phyloP scores from a whole-genome alignment of 2,113 vertebrate species.

The Junco hyemalis region DNA sequence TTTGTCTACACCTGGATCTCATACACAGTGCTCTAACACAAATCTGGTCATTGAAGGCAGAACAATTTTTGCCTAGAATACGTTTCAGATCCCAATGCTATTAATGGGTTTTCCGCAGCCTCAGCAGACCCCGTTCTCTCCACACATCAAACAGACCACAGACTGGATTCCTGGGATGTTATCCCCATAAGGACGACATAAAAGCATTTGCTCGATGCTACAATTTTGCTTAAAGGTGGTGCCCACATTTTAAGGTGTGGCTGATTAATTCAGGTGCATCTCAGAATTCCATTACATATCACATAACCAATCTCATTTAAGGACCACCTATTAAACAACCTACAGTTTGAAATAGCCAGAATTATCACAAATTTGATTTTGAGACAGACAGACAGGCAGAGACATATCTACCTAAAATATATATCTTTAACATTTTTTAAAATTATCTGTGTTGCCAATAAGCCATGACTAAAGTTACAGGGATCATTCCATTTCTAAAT shows the following conservation, averaged over 20 bases:
- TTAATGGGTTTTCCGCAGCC: constrained; percentile 1
- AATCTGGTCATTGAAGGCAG: not conserved
- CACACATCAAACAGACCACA: constrained; percentile 48
- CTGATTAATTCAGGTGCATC: not conserved
- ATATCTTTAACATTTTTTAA: not conserved
- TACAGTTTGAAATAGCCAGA: not conserved
- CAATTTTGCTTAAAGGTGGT: not conserved
- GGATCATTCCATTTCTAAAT: not conserved
- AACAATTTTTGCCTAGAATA: not conserved
- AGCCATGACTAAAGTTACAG: not conserved
- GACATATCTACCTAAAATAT: not conserved
- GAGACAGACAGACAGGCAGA: not conserved
- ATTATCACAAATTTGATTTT: not conserved
- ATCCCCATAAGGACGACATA: not conserved
- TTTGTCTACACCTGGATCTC: constrained; percentile 5
- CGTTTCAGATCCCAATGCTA: not conserved
- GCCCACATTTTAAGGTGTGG: not conserved
- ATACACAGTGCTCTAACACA: not conserved
- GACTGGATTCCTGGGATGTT: constrained; percentile 31
- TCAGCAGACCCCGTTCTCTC: not conserved
- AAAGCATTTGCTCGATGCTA: not conserved
- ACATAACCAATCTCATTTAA: not conserved
- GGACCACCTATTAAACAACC: not conserved
- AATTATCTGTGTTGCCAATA: not conserved
- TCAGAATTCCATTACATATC: not conserved